Conservation (phyloP, 2,113 vertebrate genomes). For the Cochlearius cochlearius region DNA sequence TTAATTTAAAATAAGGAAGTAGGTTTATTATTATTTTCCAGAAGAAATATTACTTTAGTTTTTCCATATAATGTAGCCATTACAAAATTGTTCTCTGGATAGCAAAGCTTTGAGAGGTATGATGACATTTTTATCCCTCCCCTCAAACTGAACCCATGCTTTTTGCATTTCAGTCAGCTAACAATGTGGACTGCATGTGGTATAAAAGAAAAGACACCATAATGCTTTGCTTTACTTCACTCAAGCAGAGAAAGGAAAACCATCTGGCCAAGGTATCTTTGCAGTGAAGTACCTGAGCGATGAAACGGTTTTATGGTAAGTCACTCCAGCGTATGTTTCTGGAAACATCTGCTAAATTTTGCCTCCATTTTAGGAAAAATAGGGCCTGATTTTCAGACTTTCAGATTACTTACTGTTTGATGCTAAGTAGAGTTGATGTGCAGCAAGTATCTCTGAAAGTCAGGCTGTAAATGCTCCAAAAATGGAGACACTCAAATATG, state of each 20-base stretch:
- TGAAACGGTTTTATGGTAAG: not conserved
- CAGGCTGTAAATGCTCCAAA: not conserved
- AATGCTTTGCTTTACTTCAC: not conserved
- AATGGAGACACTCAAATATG: not conserved
- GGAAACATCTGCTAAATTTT: not conserved
- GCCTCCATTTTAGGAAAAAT: not conserved
- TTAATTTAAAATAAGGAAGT: not conserved
- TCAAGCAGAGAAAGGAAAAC: not conserved
- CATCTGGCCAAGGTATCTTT: not conserved
- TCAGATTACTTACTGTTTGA: not conserved
- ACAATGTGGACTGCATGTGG: not conserved
- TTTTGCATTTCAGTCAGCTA: not conserved
- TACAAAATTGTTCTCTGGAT: not conserved
- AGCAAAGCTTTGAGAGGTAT: not conserved
- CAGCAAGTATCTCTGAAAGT: not conserved
- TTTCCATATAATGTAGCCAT: not conserved
- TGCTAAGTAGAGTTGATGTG: not conserved
- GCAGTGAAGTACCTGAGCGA: not conserved
- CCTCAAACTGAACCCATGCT: not conserved
- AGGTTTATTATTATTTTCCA: not conserved
- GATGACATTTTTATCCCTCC: not conserved
- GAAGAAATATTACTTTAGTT: not conserved
- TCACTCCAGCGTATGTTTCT: not conserved
- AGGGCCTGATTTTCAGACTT: not conserved
- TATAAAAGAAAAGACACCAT: not conserved